Base-by-base conservation (phyloP, 2,113 vertebrate species). In the Scatophagus argus region DNA sequence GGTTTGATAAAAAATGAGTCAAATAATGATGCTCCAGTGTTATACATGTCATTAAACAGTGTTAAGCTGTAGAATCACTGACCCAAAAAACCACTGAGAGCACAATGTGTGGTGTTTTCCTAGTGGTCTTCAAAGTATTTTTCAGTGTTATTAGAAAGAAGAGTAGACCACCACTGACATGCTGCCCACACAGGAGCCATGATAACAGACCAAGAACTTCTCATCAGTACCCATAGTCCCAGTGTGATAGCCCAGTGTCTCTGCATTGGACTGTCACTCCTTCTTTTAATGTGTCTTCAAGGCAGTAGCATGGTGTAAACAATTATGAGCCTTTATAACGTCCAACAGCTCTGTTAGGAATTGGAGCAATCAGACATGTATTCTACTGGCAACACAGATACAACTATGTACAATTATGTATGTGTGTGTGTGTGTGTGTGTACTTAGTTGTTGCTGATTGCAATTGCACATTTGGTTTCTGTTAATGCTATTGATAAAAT, bases 281-380 rank as follows among this genome's bases (percentile, higher is more conserved):
- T 44, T 43, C 62, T 88, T 90, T 91, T 90, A 90, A 89, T 90
- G 87, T 77, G 77, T 90, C 86, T 92, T 90, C 79, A 78, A 87
- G 87, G 87, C 88, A 91, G 70, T 70, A 62, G 58, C 74, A 72
- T 71, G 76, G 77, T 88, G 78, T 87, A 89, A 91, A 93, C 86
- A 88, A 90, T 90, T 87, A 91, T 65, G 64, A 77, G 82, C 58
- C 83, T 82, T 75, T 74, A 70, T 69, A 77, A 84, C 80, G 85
- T 64, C 70, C 77, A 63, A 77, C 62, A 76, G 79, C 39, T 73
- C 41, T 81, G 76, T 71, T 65, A 82, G 74, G 76, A 78, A 69
- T 73, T 36, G 58, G n/a, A n/a, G n/a, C n/a, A n/a, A n/a, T n/a
- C n/a, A n/a, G n/a, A n/a, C n/a, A n/a, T n/a, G n/a, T n/a, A n/a